A percentile compares a stretch with the other conserved stretches of the same genome.
phyloP scores from a whole-genome alignment of 2,888 invertebrate species.

The Nycteola revayana region DNA sequence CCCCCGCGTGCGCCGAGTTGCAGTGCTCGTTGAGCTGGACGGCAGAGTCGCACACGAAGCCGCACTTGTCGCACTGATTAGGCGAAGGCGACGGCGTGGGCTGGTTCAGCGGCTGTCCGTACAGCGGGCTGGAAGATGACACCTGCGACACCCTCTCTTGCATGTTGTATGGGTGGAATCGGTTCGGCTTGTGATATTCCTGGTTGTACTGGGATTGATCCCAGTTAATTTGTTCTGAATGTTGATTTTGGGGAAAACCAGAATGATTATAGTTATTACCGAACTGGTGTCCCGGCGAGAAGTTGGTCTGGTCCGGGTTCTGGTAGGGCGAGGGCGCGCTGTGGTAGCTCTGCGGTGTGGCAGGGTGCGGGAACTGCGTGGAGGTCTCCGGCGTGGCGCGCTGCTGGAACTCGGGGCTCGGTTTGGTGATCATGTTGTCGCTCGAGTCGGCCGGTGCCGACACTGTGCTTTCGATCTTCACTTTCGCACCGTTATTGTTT shows the following conservation, averaged over 20 bases:
- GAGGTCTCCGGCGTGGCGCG: constrained; percentile 82
- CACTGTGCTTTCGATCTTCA: constrained; percentile 82
- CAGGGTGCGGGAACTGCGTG: constrained; percentile 82
- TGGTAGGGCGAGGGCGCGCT: constrained; percentile 86
- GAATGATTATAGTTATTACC: constrained; percentile 76
- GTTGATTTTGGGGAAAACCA: constrained; percentile 75
- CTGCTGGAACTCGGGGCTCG: constrained; percentile 82
- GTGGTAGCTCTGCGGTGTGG: constrained; percentile 85
- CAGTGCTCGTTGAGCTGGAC: constrained; percentile 89
- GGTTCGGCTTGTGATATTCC: constrained; percentile 67
- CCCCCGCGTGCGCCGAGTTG: constrained; percentile 84
- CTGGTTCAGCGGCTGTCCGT: constrained; percentile 83
- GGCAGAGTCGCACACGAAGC: constrained; percentile 89
- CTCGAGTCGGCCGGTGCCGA: constrained; percentile 89
- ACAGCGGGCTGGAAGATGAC: constrained; percentile 79
- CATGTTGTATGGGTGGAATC: constrained; percentile 78
- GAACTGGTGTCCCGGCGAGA: constrained; percentile 79
- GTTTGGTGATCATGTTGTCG: constrained; percentile 84
- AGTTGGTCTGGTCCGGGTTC: constrained; percentile 81
- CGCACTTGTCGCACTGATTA: constrained; percentile 92
- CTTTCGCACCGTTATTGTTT: constrained; percentile 85
- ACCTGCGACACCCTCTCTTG: constrained; percentile 79
- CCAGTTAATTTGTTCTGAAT: constrained; percentile 74
- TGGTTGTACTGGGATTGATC: constrained; percentile 73
- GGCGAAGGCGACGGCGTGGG: constrained; percentile 88